A percentile compares a stretch with the other conserved stretches of the same genome.
phyloP scores from a whole-genome alignment of 2,888 invertebrate species.

The Hypercompe scribonia region DNA sequence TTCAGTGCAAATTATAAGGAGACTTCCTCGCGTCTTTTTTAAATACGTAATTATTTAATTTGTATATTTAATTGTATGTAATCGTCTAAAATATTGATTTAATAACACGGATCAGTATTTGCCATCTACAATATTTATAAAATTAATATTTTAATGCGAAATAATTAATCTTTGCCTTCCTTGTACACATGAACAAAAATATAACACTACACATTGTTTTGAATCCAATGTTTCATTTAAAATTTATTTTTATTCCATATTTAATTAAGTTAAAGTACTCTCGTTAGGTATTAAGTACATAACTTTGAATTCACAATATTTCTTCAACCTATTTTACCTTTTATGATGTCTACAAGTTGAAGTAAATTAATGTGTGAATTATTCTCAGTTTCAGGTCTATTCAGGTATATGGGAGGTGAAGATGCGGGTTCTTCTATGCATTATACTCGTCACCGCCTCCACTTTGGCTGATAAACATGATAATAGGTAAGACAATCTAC shows the following conservation, averaged over 20 bases:
- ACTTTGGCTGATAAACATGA: conserved; percentile 67
- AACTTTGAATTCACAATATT: neutral
- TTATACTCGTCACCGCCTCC: conserved; percentile 64
- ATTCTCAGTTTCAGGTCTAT: conserved; percentile 68
- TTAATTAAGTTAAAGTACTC: too few species aligned
- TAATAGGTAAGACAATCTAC: conserved; percentile 60
- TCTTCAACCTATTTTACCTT: neutral
- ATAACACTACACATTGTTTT: too few species aligned
- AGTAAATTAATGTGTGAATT: conserved; percentile 16
- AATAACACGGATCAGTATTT: neutral
- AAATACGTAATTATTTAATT: neutral
- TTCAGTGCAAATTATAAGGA: neutral
- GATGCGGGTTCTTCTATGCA: conserved; percentile 67
- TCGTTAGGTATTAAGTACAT: too few species aligned
- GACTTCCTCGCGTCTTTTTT: neutral
- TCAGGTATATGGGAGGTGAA: conserved; percentile 64
- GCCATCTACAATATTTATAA: too few species aligned
- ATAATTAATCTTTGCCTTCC: too few species aligned
- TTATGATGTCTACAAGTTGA: neutral
- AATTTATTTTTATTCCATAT: too few species aligned
- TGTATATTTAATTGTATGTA: neutral
- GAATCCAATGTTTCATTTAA: neutral
- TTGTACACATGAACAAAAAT: too few species aligned
- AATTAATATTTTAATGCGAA: too few species aligned
- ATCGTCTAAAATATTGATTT: too few species aligned